These are phyloP conservation scores for Naso thynnoides DNA, from an alignment of 2,797 vertebrate genomes.

Conservation along the genomic window DNA sequence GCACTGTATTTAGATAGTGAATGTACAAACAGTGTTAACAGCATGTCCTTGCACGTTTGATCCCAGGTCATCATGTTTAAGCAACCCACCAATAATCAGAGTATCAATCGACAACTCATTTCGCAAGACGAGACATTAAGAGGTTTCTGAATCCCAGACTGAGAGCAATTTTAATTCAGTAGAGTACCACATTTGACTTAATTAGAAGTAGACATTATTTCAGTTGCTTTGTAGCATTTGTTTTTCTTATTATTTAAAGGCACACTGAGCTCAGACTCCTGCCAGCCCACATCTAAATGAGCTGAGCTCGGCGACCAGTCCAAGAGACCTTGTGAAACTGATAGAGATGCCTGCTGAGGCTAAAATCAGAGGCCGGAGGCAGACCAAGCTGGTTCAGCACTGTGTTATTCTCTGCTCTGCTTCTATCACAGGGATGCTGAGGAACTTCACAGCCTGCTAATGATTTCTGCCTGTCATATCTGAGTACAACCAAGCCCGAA, in stretches of 20 bases:
- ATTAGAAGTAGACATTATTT: slow-evolving; percentile 5
- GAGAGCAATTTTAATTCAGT: background rate
- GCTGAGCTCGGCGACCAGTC: slow-evolving; percentile 12
- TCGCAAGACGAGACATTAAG: background rate
- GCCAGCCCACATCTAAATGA: slow-evolving; percentile 14
- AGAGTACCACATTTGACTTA: slow-evolving; percentile 9
- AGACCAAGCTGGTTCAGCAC: slow-evolving; percentile 53
- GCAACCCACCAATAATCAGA: background rate
- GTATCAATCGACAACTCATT: background rate
- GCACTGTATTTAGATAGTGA: background rate
- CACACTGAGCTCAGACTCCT: slow-evolving; percentile 13
- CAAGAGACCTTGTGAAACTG: slow-evolving; percentile 24
- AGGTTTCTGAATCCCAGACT: background rate
- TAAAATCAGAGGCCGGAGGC: slow-evolving; percentile 37
- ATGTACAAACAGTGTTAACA: background rate
- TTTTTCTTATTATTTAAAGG: background rate
- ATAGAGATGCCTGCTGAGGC: slow-evolving; percentile 21
- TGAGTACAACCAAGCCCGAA: background rate
- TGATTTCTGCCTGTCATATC: background rate
- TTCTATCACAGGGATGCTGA: background rate
- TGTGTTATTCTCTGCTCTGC: slow-evolving; percentile 12
- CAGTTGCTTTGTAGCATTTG: background rate
- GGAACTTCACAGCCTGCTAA: background rate
- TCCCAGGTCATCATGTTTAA: background rate
- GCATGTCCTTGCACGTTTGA: background rate